Evolutionary conservation across 2,888 invertebrate species (phyloP), one percentile per base, ranked within the genome.

Genomic region (Parapristionchus giblindavisi): DNA sequence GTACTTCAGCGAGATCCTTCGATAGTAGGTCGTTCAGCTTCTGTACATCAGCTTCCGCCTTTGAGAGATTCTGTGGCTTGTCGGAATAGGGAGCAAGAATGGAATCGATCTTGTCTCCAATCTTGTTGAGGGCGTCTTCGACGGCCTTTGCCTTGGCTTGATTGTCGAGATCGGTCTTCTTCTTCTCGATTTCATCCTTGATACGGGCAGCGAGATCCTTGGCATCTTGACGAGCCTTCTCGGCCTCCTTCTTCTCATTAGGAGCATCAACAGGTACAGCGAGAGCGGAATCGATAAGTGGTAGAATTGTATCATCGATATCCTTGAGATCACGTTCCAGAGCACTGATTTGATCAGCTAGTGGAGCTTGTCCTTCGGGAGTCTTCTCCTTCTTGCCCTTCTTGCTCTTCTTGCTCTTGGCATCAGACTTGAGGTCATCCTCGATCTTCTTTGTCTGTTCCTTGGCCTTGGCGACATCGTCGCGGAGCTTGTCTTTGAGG

Each of bases 311-410:
- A 38, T 60, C 60, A 21, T 60, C 38, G 60, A 60, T 60, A 38
- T 60, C 60, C 8, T 38, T 34, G 38, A 60, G 36, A 24, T 60
- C 36, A 6, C 36, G 34, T 38, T 60, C 60, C 34, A 60, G 60
- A 27, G 60, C 60, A 34, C 36, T 38, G 60, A 60, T 60, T 38
- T 60, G 60, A 36, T 60, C 60, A 36, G 60, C 60, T 21, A 60
- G 60, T 38, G 60, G 60, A 36, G 60, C 60, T 32, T 60, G 36
- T 1, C 34, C 60, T n/a, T n/a, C 60, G 29, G 60, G 60, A 34
- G 60, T 36, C n/a, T 34, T 21, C 21, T 60, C 77, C 76, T 80
- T 80, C 78, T 77, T 78, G 72, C 78, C 76, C 77, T 80, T 80
- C 77, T 78, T 78, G 11, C 60, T 38, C 60, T 60, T 60, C 43